These are phyloP conservation scores for fruit fly (Drosophila melanogaster) DNA, from an alignment of 1,140 invertebrate genomes.

Conservation along the genomic window DNA sequence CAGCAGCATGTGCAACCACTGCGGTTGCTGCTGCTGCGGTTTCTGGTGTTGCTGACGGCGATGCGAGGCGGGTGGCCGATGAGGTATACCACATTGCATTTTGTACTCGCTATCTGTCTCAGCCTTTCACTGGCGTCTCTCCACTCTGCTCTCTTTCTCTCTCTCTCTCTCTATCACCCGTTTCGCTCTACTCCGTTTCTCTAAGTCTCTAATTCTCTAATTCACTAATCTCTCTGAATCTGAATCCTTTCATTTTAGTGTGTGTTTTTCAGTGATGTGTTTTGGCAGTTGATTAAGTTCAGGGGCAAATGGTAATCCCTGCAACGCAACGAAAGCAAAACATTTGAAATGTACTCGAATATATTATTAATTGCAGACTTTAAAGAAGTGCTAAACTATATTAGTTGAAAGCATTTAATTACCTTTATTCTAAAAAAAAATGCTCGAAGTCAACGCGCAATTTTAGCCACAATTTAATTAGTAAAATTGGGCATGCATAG, in stretches of 20 bases:
- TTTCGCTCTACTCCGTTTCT: slow-evolving; percentile 4
- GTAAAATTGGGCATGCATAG: not conserved
- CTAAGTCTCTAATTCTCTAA: not conserved
- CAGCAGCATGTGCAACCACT: slow-evolving; percentile 13
- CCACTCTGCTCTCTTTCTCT: not conserved
- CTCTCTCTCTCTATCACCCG: not conserved
- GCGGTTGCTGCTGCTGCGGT: slow-evolving; percentile 22
- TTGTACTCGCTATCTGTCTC: slow-evolving; percentile 35
- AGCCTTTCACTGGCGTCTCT: slow-evolving; percentile 11
- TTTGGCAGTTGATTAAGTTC: not conserved
- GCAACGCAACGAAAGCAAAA: too few species aligned
- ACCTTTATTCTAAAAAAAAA: not conserved
- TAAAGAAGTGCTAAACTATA: too few species aligned
- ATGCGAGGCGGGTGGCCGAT: slow-evolving; percentile 38
- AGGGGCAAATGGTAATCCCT: not conserved
- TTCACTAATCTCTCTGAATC: not conserved
- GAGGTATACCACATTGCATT: slow-evolving; percentile 52
- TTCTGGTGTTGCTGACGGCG: slow-evolving; percentile 14
- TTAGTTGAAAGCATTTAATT: not conserved
- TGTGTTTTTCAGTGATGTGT: slow-evolving; percentile 10
- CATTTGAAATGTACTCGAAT: too few species aligned
- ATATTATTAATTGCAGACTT: too few species aligned
- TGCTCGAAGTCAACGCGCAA: too few species aligned
- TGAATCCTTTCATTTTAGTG: not conserved
- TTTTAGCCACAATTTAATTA: not conserved